Evolutionary conservation across 2,113 vertebrate genomes (phyloP), one percentile per base, ranked within the genome.

Genomic region (Loxodonta africana): DNA sequence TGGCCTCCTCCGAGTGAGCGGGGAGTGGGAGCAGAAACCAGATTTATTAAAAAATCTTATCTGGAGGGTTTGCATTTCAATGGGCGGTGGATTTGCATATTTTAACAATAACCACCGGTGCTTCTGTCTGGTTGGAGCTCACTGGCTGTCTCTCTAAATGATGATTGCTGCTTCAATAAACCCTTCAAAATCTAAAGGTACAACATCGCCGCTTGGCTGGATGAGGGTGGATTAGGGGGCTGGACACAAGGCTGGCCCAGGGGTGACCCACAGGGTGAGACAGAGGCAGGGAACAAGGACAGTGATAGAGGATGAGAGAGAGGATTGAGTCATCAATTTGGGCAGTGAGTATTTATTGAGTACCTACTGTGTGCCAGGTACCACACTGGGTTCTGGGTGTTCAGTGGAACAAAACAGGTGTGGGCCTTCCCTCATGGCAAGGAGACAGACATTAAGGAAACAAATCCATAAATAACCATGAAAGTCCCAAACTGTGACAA

Each of bases 31-130:
- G 98, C 98, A 98, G 98, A 98, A 98, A 98, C 96, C 97, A 98
- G 98, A 98, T 99, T 99, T 99, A 99, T 99, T 99, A 98, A 98
- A 98, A 99, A 99, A 99, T 99, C 98, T 99, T 99, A 99, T 99
- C 99, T 99, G 98, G 97, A 99, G 98, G 98, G 98, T 98, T 99
- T 99, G 99, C 98, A 99, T 99, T 99, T 99, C 98, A 99, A 99
- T 99, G 98, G 98, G 97, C 98, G 98, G 97, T 97, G 98, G 98
- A 99, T 99, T 99, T 99, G 98, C 99, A 99, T 99, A 99, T 99
- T 99, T 99, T 99, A 99, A 98, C 98, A 98, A 99, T 99, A 98
- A 99, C 98, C 98, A 98, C 98, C 83, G 95, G 98, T 98, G 98
- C 98, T 98, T 98, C 98, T 98, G 98, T 98, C 98, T 99, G 98